Base-by-base conservation (phyloP, 1,140 invertebrate genomes). In the Thrips palmi region DNA sequence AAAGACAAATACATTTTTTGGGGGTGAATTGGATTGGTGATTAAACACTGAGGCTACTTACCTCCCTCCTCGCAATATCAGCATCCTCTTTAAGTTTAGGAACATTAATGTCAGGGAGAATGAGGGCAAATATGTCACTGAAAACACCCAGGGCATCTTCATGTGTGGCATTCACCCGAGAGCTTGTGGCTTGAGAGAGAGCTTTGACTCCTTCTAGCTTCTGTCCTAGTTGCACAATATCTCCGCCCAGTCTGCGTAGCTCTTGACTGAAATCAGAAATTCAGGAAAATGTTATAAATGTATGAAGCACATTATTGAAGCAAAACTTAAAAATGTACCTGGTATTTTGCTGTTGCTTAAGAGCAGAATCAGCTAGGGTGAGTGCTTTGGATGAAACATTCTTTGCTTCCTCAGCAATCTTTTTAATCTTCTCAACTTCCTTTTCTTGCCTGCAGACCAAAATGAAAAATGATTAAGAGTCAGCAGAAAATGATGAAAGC, bases 351-450 rank as follows among this genome's bases (percentile, higher is more conserved):
- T 89, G 84, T 52, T 79, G 71, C 14, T 71, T 70, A 17, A 86
- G 69, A 1, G 83, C 74, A 46, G 82, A 77, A 47, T 78, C 80
- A 1, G 81, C 83, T 23, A 88, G 57, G 46, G 77, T 68, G 39
- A 81, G 76, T 1, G 87, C 88, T 47, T 76, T 69, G 7, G 68
- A 60, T 1, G 88, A 89, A 4, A 75, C 81, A 49, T 88, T 84
- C 32, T 75, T 68, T 0, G 87, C 86, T 45, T 77, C 73, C 42
- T 80, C 72, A 2, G 83, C 82, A 32, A 80, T 65, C 20, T 67
- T 62, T 44, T 74, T 68, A 41, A 93, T 83, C 42, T 74, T 71
- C 27, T 74, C 68, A 0, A 85, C 84, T 48, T 87, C 74, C 2
- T 74, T 68, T 32, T 66, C 65, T 51, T 76, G 71, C 30, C 70